phyloP scores from a whole-genome alignment of 2,888 invertebrate genomes.

The Thecocarcelia acutangulata region DNA sequence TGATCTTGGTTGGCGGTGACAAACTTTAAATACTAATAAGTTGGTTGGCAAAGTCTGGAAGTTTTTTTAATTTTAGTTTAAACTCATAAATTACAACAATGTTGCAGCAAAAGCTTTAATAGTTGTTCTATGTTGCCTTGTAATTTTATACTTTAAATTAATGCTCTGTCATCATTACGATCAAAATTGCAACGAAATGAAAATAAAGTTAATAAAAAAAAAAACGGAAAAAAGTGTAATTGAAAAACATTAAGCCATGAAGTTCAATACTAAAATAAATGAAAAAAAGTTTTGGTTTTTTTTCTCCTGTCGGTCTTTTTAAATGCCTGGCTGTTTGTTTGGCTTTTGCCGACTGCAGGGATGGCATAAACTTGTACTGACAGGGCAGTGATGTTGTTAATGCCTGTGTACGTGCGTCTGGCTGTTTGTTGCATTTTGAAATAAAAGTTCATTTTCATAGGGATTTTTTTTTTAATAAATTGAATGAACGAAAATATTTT shows the following conservation, averaged over 20 bases:
- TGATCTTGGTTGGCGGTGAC: slow-evolving; percentile 55
- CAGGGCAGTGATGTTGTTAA: slow-evolving; percentile 25
- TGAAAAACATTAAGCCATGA: slow-evolving; percentile 9
- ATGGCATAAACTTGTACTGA: slow-evolving; percentile 39
- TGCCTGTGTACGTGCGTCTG: slow-evolving; percentile 15
- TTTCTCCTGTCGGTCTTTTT: not conserved
- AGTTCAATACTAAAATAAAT: slow-evolving; percentile 48
- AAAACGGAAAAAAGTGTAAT: slow-evolving; percentile 9
- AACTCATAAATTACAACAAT: slow-evolving; percentile 39
- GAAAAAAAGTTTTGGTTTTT: slow-evolving; percentile 30
- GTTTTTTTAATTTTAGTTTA: not conserved
- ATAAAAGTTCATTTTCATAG: slow-evolving; percentile 30
- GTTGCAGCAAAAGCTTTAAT: slow-evolving; percentile 25
- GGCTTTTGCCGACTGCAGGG: slow-evolving; percentile 37
- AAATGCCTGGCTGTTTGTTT: slow-evolving; percentile 18
- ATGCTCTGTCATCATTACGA: slow-evolving; percentile 49
- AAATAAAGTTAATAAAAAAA: no score
- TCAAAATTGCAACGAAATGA: slow-evolving; percentile 30
- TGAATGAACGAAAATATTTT: slow-evolving; percentile 57
- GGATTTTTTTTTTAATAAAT: slow-evolving; percentile 28
- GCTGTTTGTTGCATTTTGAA: not conserved
- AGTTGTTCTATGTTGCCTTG: slow-evolving; percentile 23
- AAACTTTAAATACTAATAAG: slow-evolving; percentile 61
- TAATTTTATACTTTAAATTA: slow-evolving; percentile 58
- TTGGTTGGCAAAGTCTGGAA: slow-evolving; percentile 17